These are phyloP conservation scores for Tenodera sinensis DNA, from an alignment of 2,888 invertebrate genomes.

Conservation along the genomic window DNA sequence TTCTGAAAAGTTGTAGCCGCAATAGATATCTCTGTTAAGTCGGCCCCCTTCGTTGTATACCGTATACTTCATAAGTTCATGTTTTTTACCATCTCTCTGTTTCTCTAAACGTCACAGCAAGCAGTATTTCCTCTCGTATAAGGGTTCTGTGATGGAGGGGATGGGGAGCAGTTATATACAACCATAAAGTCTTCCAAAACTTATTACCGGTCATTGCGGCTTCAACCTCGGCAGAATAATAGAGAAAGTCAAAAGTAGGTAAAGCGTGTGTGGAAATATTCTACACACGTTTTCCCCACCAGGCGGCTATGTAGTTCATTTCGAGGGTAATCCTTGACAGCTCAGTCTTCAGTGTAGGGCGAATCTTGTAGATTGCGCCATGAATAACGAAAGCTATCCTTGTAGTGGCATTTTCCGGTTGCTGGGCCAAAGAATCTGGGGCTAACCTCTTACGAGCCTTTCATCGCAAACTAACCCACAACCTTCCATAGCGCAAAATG, in stretches of 20 bases:
- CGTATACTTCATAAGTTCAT: too few species aligned
- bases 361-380: neutral
- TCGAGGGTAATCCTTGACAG: neutral
- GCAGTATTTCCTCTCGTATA: too few species aligned
- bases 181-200: too few species aligned
- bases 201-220: neutral
- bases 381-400: neutral
- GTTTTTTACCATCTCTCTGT: too few species aligned
- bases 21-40: too few species aligned
- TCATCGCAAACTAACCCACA: neutral
- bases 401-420: neutral
- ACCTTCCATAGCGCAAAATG: neutral
- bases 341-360: neutral
- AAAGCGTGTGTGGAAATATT: neutral
- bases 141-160: too few species aligned
- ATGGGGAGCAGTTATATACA: too few species aligned
- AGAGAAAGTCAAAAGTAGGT: neutral
- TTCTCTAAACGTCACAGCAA: too few species aligned
- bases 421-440: neutral
- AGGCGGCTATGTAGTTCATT: neutral
- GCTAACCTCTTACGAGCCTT: too few species aligned
- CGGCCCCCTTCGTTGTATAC: too few species aligned
- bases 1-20: too few species aligned
- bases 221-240: neutral
- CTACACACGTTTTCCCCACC: neutral